phyloP scores from a whole-genome alignment of 2,888 invertebrate genomes.

The Scelioninae gen. 1 region DNA sequence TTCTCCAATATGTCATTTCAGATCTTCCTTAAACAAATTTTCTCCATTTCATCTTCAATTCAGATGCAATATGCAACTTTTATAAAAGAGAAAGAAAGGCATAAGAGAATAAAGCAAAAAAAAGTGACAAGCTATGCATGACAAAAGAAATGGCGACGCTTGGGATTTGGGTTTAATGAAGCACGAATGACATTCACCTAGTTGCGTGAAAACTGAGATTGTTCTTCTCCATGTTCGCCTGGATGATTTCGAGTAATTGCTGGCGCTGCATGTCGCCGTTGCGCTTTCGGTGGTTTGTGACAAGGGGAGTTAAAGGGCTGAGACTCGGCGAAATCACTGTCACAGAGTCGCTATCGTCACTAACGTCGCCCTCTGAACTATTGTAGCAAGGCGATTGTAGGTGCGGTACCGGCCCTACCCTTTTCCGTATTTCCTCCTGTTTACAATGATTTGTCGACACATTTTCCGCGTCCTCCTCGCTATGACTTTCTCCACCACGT shows the following conservation, averaged over 20 bases:
- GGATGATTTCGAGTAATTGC: constrained; percentile 93
- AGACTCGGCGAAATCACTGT: constrained; percentile 79
- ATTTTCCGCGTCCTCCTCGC: constrained; percentile 83
- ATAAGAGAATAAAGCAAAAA: neutral
- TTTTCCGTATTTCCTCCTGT: constrained; percentile 81
- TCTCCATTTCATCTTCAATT: no score
- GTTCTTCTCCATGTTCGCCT: constrained; percentile 96
- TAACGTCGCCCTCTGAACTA: constrained; percentile 82
- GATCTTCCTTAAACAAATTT: no score
- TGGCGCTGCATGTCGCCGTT: constrained; percentile 91
- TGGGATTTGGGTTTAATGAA: no score
- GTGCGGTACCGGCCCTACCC: constrained; percentile 81
- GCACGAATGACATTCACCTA: constrained; percentile 86
- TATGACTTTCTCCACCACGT: constrained; percentile 85
- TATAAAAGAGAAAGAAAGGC: neutral
- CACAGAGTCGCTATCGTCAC: constrained; percentile 82
- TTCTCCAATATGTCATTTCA: no score
- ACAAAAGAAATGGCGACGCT: constrained; percentile 6
- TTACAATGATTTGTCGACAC: constrained; percentile 79
- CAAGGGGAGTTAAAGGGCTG: constrained; percentile 83
- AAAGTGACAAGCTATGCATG: no score
- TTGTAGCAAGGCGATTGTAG: constrained; percentile 82
- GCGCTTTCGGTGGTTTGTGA: constrained; percentile 86
- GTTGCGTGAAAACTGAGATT: constrained; percentile 93
- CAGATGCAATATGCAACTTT: neutral